Evolutionary conservation across 1,140 invertebrate genomes (phyloP).

Genomic region (Pseudomyrmex gracilis): DNA sequence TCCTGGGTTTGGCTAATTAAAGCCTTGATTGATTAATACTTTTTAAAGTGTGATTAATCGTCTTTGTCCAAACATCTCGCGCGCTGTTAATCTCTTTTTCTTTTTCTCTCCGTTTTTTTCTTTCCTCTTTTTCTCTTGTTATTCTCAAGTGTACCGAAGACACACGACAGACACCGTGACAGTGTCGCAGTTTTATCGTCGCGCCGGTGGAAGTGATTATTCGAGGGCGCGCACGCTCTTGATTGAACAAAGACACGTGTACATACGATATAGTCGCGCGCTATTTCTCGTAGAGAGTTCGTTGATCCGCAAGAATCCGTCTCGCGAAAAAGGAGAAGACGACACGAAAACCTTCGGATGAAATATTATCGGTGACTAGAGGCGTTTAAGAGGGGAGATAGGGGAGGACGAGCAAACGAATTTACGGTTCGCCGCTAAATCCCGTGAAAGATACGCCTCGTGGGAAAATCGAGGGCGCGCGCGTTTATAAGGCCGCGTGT

Average conservation of each 20-base stretch:
- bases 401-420: conserved; percentile 26
- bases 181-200: background rate
- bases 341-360: background rate
- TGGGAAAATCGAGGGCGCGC: conserved; percentile 42
- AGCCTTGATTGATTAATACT: conserved; percentile 44
- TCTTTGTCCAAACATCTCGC: conserved; percentile 1
- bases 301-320: conserved; percentile 41
- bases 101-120: background rate
- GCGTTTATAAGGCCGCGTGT: conserved; percentile 4
- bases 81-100: background rate
- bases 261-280: background rate
- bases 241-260: conserved; percentile 31
- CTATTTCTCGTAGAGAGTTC: background rate
- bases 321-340: conserved; percentile 2
- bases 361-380: conserved; percentile 55
- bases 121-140: background rate
- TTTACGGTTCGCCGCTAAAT: conserved; percentile 56
- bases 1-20: conserved; percentile 18
- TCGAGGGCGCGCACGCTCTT: background rate
- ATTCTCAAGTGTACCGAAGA: background rate
- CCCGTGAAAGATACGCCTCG: conserved; percentile 55
- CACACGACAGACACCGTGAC: background rate
- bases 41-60: conserved; percentile 48
- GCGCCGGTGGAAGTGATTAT: conserved; percentile 9
- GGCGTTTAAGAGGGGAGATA: conserved; percentile 28